Conservation (phyloP, 2,888 invertebrate genomes). For the Strigamia maritima region DNA sequence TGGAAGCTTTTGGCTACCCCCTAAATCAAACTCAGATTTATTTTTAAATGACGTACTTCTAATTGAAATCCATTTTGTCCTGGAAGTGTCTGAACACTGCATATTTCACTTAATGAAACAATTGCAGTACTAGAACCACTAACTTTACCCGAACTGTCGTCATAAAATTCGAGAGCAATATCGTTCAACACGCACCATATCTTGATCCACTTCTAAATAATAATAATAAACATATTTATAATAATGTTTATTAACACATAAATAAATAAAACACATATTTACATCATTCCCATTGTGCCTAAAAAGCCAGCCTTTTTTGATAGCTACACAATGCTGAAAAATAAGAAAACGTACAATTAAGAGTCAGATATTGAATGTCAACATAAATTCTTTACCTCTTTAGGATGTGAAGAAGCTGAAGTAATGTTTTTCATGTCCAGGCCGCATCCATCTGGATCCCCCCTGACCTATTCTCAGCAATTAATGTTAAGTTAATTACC, state of each 20-base stretch:
- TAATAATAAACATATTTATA: not conserved
- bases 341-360: slow-evolving; percentile 60
- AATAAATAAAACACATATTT: no score
- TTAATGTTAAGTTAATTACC: not conserved
- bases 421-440: slow-evolving; percentile 51
- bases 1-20: no score
- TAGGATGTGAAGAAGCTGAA: not conserved
- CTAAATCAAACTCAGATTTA: no score
- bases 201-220: not conserved
- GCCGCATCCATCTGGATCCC: slow-evolving; percentile 73
- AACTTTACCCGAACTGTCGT: not conserved
- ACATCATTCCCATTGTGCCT: not conserved
- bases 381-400: not conserved
- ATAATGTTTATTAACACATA: not conserved
- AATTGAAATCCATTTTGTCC: not conserved
- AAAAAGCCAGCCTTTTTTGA: slow-evolving; percentile 80
- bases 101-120: not conserved
- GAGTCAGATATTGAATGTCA: not conserved
- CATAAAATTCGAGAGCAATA: not conserved
- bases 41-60: not conserved
- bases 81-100: not conserved
- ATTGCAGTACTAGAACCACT: not conserved
- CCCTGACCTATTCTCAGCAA: slow-evolving; percentile 57
- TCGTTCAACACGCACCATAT: not conserved
- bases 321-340: slow-evolving; percentile 57